Percentiles rank a stretch among this genome's conserved stretches.
These are phyloP conservation scores for Laothoe populi DNA, from an alignment of 2,888 invertebrate species.

Conservation along the genomic window DNA sequence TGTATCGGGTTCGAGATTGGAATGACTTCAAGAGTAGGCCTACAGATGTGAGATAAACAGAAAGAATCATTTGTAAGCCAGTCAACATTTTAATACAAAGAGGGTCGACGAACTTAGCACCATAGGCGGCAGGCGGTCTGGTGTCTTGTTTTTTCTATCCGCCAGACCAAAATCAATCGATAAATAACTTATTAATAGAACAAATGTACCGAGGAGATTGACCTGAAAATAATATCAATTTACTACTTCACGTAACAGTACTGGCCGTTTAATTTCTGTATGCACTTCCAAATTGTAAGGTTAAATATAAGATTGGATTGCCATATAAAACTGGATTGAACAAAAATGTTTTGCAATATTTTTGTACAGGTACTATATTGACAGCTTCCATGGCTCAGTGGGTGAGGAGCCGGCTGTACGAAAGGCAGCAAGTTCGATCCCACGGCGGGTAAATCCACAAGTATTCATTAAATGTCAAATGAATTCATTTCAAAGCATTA, in stretches of 20 bases:
- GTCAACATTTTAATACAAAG: conserved; percentile 7
- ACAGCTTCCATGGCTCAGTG: no score
- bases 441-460: no score
- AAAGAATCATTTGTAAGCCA: background rate
- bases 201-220: conserved; percentile 6
- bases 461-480: no score
- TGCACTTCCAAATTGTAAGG: background rate
- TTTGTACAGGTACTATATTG: no score
- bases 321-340: no score
- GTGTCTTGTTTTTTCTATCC: conserved; percentile 8
- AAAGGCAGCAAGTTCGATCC: no score
- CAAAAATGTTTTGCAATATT: no score
- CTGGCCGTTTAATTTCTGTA: background rate
- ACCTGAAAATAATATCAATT: background rate
- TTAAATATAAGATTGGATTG: background rate
- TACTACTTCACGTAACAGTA: background rate
- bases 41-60: background rate
- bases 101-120: conserved; percentile 17
- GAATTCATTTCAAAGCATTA: no score
- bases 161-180: conserved; percentile 7
- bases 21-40: no score
- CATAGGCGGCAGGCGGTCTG: conserved; percentile 26
- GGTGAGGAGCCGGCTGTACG: no score
- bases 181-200: conserved; percentile 4
- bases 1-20: no score